Evolutionary conservation across 2,888 invertebrate species (phyloP), one percentile per base, ranked within the genome.

Genomic region (Lottia scabra): DNA sequence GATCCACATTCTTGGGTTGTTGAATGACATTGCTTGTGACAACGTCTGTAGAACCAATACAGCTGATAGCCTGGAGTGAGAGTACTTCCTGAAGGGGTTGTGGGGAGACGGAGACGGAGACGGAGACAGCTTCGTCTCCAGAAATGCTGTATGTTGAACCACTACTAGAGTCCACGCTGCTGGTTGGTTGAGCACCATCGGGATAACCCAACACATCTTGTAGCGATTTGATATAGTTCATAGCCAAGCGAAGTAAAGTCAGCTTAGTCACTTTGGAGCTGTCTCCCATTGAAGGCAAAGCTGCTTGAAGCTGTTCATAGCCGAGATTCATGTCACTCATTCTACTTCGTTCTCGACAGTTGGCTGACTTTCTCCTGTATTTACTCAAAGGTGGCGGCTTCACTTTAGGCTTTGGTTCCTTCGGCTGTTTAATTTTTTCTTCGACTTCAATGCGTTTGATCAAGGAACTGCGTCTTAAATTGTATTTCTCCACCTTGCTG

Each of bases 261-360:
- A 96, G 96, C 90, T 96, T 96, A 65, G 96, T 96, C 75, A 95
- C 90, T 63, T 81, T 81, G 89, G 95, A 95, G 87, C 95, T 69
- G 30, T 63, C 23, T 10, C 8, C 38, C 67, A 86, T 78, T 74
- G 84, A 82, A 0, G 96, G 96, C 12, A 96, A 94, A 27, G 94
- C 94, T 16, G 92, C 92, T n/a, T 95, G 91, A 15, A 96, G 91
- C 1, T 93, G 92, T 87, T 96, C 95, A 89, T 96, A 96, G 1
- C 96, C 96, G 75, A 93, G 92, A 90, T 96, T 96, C 82, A 96
- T 96, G 88, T 96, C 95, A 66, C 94, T 91, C 96, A 96, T 96
- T 71, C 96, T 92, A 80, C 93, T 94, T 38, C 96, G 90, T 86
- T 96, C 96, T 48, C 96, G 90, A 0, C 95, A 95, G 91, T 96